Evolutionary conservation across 2,797 vertebrate species (phyloP), one percentile per base, ranked within the genome.

Genomic region (Morelia viridis): DNA sequence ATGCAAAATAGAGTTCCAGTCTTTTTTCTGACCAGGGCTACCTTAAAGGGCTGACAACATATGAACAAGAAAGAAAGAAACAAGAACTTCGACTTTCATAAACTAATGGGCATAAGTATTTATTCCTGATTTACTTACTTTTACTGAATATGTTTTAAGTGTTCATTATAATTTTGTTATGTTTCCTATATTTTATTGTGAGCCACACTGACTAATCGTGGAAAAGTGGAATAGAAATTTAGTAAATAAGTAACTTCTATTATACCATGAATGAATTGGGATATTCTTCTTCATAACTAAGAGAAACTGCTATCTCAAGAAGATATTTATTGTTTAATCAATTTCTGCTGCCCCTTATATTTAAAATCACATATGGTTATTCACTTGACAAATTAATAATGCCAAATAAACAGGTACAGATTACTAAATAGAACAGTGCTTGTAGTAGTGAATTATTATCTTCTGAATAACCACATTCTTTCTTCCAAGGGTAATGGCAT

Each of bases 401-500:
- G 92, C 95, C 96, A 91, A 68, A 83, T 92, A 96, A 95, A 93
- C 92, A 95, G 93, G 92, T 0, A 0, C 15, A 96, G 93, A 96
- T 96, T 96, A 96, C 93, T 95, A 93, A 96, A 94, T 90, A 94
- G 93, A 95, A 92, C 94, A 96, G 85, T 94, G 10, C 96, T 96
- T 96, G 95, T 88, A 88, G 90, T 88, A 90, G 92, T 96, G 96
- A 97, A 92, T 95, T 95, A 97, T 96, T 92, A 95, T 94, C 62
- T 94, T 89, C 94, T 80, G 46, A 95, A 96, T 93, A 96, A 94
- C 92, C 95, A 57, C 93, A 93, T 94, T 68, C 96, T 97, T 97
- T 96, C 96, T 96, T 96, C 93, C 95, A 93, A 93, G 92, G 95
- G 96, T 92, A 95, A 64, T 87, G 80, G 96, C 96, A 96, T 96